Percentiles rank a stretch among this genome's conserved stretches.
These are phyloP conservation scores for Uria aalge DNA, from an alignment of 2,113 vertebrate genomes.

Conservation along the genomic window DNA sequence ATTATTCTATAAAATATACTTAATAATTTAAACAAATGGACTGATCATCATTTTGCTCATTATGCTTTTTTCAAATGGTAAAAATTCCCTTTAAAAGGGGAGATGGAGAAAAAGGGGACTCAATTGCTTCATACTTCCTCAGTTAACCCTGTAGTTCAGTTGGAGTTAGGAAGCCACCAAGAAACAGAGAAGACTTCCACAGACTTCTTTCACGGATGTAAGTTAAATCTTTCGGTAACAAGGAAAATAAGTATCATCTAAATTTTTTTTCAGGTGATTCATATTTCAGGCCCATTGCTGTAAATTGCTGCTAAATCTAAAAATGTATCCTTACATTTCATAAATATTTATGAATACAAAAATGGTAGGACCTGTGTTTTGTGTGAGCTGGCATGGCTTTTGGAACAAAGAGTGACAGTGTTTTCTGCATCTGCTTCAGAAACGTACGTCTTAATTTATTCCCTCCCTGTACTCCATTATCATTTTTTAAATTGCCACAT, in stretches of 20 bases:
- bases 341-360: not conserved
- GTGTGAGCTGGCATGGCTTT: not conserved
- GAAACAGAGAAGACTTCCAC: not conserved
- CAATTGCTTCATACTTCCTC: not conserved
- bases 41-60: not conserved
- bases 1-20: not conserved
- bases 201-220: not conserved
- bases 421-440: not conserved
- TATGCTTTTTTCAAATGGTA: not conserved
- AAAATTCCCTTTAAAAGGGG: not conserved
- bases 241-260: not conserved
- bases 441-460: not conserved
- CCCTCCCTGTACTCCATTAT: not conserved
- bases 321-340: not conserved
- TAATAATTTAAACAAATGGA: not conserved
- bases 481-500: not conserved
- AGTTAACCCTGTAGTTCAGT: not conserved
- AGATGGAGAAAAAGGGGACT: not conserved
- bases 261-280: not conserved
- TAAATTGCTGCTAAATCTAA: not conserved
- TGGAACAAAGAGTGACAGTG: not conserved
- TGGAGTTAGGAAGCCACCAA: not conserved
- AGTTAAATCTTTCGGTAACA: not conserved
- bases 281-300: not conserved
- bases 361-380: not conserved